Base-by-base conservation (phyloP, 2,113 vertebrate genomes). In the Xenopus tropicalis region DNA sequence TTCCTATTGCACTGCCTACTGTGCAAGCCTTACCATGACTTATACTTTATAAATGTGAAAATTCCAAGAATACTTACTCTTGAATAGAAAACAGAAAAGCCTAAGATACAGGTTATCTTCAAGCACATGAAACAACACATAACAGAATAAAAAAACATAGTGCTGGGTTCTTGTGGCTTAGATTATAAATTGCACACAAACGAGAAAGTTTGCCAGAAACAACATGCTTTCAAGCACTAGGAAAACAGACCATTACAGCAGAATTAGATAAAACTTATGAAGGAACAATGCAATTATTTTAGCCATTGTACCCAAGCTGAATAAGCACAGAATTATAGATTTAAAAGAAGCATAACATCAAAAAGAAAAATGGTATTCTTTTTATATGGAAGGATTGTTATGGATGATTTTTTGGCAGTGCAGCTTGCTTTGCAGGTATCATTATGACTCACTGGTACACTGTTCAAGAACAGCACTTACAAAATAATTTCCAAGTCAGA, bases 21-120 rank as follows among this genome's bases (percentile, higher is more conserved):
- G 71, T 77, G 77, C 22, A 29, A 19, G 71, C 77, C 80, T 79
- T 74, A 74, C 78, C 66, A 79, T 75, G 79, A 83, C 22, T 77
- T 42, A 51, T 29, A 66, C 74, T 84, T 61, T 79, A 67, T 56
- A 79, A 75, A 66, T 78, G 63, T 77, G 70, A 78, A 77, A 80
- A 83, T 82, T 80, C 73, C 46, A 72, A 81, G 71, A 54, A 72
- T 74, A 7, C 72, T 74, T 66, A 78, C 0, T 63, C 51, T 8
- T 77, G 69, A 78, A 79, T 11, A 79, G 48, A 57, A 57, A 9
- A 66, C 48, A 29, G 62, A 43, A 80, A 80, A 52, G 20, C 25
- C 22, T 77, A 62, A 1, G 62, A 78, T 80, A 85, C 62, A 77
- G 21, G 44, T 0, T 11, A 71, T 80, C 78, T 78, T 83, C 76